Percentiles rank a stretch among this genome's conserved stretches.
phyloP scores from a whole-genome alignment of 1,140 invertebrate genomes.

The Maconellicoccus hirsutus region DNA sequence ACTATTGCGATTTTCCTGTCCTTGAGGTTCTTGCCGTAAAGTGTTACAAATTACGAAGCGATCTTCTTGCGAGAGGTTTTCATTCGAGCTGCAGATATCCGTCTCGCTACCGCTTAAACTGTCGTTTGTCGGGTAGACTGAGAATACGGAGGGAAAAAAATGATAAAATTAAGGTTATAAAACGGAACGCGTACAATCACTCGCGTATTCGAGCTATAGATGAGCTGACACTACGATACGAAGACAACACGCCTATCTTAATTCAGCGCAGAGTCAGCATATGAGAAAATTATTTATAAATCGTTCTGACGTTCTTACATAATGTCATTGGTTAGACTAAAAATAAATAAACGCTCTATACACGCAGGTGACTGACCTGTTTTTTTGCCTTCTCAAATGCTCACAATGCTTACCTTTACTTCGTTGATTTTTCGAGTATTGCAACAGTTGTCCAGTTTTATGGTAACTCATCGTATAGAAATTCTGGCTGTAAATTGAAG shows the following conservation, averaged over 20 bases:
- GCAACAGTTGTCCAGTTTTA: background rate
- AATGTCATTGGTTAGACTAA: background rate
- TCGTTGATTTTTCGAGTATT: background rate
- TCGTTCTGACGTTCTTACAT: background rate
- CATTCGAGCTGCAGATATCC: slow-evolving; percentile 8
- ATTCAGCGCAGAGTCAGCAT: background rate
- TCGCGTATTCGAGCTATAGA: background rate
- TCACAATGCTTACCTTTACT: background rate
- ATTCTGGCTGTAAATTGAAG: background rate
- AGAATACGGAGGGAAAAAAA: background rate
- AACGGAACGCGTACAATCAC: background rate
- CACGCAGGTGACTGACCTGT: slow-evolving; percentile 6
- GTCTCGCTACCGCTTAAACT: slow-evolving; percentile 10
- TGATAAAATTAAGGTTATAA: background rate
- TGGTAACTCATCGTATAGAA: background rate
- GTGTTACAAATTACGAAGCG: slow-evolving; percentile 8
- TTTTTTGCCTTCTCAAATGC: background rate
- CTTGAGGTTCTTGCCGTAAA: slow-evolving; percentile 72
- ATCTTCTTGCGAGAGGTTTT: slow-evolving; percentile 8
- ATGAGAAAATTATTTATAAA: slow-evolving; percentile 17
- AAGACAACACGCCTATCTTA: background rate
- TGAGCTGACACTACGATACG: background rate
- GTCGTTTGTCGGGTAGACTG: background rate
- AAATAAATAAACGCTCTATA: slow-evolving; percentile 1
- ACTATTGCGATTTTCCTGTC: slow-evolving; percentile 68